Conservation (phyloP, 2,888 invertebrate species). For the Margaritifera margaritifera region DNA sequence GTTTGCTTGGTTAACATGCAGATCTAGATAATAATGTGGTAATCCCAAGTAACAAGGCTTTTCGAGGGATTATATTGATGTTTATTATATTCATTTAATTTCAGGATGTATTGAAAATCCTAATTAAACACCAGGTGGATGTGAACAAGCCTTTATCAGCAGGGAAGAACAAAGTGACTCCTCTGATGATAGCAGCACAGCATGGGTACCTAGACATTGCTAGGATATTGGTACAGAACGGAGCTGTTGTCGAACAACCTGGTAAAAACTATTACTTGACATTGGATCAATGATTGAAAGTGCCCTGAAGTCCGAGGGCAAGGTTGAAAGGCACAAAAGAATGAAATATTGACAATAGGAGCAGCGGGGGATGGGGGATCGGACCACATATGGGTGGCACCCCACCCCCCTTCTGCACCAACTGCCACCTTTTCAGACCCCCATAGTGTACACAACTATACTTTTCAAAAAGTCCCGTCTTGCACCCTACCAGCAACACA, state of each 20-base stretch:
- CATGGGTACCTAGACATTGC: constrained; percentile 73
- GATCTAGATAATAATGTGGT: neutral
- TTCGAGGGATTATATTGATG: neutral
- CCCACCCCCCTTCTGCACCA: too few relatives aligned
- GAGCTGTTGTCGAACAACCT: constrained; percentile 72
- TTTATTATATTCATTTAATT: constrained; percentile 12
- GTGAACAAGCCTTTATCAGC: constrained; percentile 71
- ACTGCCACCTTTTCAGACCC: too few relatives aligned
- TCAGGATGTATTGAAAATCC: constrained; percentile 71
- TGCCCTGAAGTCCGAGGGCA: too few relatives aligned
- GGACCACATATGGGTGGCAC: too few relatives aligned
- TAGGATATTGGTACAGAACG: constrained; percentile 72
- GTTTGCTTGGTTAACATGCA: neutral
- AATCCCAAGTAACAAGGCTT: neutral
- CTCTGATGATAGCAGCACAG: constrained; percentile 74
- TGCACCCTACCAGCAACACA: too few relatives aligned
- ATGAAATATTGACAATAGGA: too few relatives aligned
- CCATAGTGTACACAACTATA: too few relatives aligned
- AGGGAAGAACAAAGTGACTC: constrained; percentile 71
- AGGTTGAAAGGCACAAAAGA: too few relatives aligned
- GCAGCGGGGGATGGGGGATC: too few relatives aligned
- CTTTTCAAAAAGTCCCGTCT: too few relatives aligned
- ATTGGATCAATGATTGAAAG: neutral
- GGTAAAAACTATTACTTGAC: constrained; percentile 48
- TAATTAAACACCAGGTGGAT: constrained; percentile 71